Evolutionary conservation across 1,140 invertebrate species (phyloP), one percentile per base, ranked within the genome.

Genomic region (Diorhabda elongata): DNA sequence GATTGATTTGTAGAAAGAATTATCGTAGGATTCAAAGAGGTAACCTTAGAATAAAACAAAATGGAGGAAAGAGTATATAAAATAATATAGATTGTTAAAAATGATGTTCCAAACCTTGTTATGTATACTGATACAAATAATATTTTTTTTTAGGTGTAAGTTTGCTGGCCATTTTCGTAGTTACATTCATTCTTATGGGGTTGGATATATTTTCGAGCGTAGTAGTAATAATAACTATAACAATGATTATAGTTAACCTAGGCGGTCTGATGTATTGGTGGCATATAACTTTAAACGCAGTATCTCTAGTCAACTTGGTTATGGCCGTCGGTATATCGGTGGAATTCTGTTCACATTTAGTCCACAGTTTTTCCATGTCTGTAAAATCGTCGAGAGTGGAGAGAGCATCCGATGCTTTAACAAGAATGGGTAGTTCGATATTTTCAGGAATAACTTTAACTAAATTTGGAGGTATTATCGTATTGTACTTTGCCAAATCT

Each of bases 291-390:
- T 84, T 99, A 9, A 99, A 99, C 83, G 98, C 97, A 0, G 91
- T 99, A 2, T 98, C 97, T 0, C 84, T 99, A 2, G 98, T 99
- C 58, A 99, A 99, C 84, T 87, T 99, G 65, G 97, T 99, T 64
- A 99, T 99, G 96, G 93, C 96, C 73, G 92, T 99, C 70, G 98
- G 98, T 69, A 99, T 99, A 73, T 91, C 96, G 11, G 97, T 99
- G 2, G 98, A 99, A 84, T 99, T 99, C 83, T 98, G 96, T 83
- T 97, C 96, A 72, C 98, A 99, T 83, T 86, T 99, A 72, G 93
- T 96, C 56, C 92, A 97, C 81, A 92, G 94, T 42, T 99, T 98
- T 84, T 89, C 93, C 3, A 87, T 94, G 67, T 92, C 91, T 2
- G 84, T 88, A 3, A 86, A 90, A 78, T 82, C 84, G 9, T 91